Conservation (phyloP, 1,140 invertebrate genomes). For the Gryllus bimaculatus region DNA sequence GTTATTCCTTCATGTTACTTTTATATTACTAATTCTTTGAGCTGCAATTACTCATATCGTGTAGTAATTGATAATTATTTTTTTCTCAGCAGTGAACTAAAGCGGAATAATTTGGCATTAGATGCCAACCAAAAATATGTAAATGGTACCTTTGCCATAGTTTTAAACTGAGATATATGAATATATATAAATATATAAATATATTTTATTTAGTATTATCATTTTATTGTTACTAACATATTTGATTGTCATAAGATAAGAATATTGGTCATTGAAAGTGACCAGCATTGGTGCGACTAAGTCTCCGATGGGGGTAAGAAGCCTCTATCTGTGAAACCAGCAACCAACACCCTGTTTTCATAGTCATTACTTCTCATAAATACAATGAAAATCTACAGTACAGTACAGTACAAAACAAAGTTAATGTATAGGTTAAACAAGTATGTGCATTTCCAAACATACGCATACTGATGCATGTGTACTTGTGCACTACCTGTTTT, state of each 20-base stretch:
- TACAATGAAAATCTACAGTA: neutral
- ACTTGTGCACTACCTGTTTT: neutral
- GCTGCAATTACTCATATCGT: constrained; percentile 2
- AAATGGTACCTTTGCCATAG: constrained; percentile 15
- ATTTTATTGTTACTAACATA: constrained; percentile 16
- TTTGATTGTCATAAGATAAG: constrained; percentile 5
- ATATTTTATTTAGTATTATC: constrained; percentile 17
- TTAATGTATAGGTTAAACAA: neutral
- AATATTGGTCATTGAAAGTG: constrained; percentile 6
- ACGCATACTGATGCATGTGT: neutral
- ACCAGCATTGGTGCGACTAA: constrained; percentile 13
- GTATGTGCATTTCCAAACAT: neutral
- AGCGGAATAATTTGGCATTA: constrained; percentile 17
- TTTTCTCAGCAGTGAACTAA: constrained; percentile 10
- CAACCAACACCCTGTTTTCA: neutral
- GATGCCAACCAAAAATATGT: constrained; percentile 11
- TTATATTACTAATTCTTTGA: constrained; percentile 2
- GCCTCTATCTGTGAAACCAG: neutral
- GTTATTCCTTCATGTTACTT: neutral
- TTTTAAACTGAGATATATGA: constrained; percentile 12
- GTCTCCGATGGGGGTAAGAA: neutral
- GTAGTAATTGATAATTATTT: constrained; percentile 9
- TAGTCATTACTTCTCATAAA: constrained; percentile 2
- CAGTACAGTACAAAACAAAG: neutral
- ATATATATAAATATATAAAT: constrained; percentile 16